A percentile compares a stretch with the other conserved stretches of the same genome.
Evolutionary conservation across 2,797 vertebrate species (phyloP).

Genomic region (Xenentodon cancila): DNA sequence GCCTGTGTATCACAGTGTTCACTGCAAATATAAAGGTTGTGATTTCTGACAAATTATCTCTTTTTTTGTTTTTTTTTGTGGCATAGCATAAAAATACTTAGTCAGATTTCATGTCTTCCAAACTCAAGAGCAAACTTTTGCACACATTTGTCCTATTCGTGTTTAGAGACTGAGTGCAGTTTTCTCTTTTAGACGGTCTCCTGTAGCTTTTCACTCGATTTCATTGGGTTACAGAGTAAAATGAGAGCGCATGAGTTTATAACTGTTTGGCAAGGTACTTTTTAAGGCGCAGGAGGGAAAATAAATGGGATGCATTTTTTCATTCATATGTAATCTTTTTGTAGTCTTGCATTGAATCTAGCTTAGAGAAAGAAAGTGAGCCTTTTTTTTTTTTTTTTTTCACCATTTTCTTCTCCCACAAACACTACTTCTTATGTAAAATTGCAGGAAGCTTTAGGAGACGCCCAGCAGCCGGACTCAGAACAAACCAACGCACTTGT

Average conservation of each 20-base stretch:
- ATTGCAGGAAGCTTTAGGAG: conserved; percentile 14
- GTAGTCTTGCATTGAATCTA: background rate
- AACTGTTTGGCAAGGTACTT: too few relatives aligned
- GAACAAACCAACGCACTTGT: conserved; percentile 22
- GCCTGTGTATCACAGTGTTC: too few relatives aligned
- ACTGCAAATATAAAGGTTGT: too few relatives aligned
- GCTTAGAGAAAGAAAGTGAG: background rate
- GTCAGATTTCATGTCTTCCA: background rate
- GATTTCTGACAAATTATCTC: background rate
- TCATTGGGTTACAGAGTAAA: too few relatives aligned
- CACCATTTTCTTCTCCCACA: background rate
- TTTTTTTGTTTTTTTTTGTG: background rate
- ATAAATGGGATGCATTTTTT: too few relatives aligned
- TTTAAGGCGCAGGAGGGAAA: too few relatives aligned
- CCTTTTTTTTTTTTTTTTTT: background rate
- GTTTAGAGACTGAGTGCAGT: too few relatives aligned
- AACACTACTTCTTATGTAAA: background rate
- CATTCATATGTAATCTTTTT: background rate
- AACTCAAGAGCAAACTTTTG: conserved; percentile 19
- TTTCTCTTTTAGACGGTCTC: too few relatives aligned
- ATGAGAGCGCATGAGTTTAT: too few relatives aligned
- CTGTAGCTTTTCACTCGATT: too few relatives aligned
- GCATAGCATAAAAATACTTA: background rate
- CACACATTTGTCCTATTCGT: background rate
- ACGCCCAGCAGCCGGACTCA: conserved; percentile 16